Conservation (phyloP, 2,888 invertebrate species). For the Creontiades dilutus region DNA sequence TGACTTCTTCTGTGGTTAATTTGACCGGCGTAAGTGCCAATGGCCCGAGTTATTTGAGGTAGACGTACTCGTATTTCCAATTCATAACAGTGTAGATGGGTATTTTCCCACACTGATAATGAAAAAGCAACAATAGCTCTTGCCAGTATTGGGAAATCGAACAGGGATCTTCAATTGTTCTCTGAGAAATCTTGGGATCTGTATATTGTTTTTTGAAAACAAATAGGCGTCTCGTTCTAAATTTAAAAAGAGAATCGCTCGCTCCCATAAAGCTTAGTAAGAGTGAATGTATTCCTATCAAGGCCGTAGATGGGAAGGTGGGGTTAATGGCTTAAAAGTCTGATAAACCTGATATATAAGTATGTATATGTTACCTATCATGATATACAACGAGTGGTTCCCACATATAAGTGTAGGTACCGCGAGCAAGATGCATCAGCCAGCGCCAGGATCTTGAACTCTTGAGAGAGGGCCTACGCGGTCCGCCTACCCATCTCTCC, state of each 20-base stretch:
- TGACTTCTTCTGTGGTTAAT: too few relatives aligned
- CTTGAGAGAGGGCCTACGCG: slow-evolving; percentile 8
- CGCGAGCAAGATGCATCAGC: slow-evolving; percentile 8
- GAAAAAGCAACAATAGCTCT: too few relatives aligned
- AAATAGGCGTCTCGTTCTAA: not conserved
- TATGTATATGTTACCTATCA: not conserved
- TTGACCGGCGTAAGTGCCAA: too few relatives aligned
- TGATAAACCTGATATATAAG: slow-evolving; percentile 9
- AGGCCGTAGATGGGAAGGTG: not conserved
- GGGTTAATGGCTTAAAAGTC: not conserved
- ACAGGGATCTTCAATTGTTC: too few relatives aligned
- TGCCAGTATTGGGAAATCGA: too few relatives aligned
- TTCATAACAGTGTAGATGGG: too few relatives aligned
- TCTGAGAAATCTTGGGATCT: too few relatives aligned
- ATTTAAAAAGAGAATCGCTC: not conserved
- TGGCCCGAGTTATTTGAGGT: too few relatives aligned
- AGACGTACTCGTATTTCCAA: too few relatives aligned
- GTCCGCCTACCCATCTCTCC: not conserved
- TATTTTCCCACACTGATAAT: too few relatives aligned
- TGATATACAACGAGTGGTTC: slow-evolving; percentile 5
- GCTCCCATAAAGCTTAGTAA: not conserved
- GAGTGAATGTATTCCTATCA: not conserved
- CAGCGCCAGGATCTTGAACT: slow-evolving; percentile 40
- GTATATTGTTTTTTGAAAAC: not conserved
- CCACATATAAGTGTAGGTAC: slow-evolving; percentile 7